These are phyloP conservation scores for Eristalinus sepulchralis DNA, from an alignment of 2,888 invertebrate species.

Conservation along the genomic window DNA sequence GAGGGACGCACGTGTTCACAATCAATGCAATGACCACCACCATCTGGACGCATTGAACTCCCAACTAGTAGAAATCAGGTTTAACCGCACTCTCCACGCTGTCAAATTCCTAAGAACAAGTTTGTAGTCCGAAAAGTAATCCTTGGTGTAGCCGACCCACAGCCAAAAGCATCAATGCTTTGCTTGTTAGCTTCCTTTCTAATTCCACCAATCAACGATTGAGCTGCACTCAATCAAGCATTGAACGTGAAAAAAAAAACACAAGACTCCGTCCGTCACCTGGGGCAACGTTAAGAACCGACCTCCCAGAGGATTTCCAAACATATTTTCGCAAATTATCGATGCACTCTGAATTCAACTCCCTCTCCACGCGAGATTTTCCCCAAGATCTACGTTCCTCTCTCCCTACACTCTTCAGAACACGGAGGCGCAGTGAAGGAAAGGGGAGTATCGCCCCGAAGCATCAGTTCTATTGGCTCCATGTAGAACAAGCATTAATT, in stretches of 20 bases:
- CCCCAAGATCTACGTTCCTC: background rate
- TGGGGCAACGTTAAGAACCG: background rate
- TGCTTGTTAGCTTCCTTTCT: background rate
- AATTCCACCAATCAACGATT: background rate
- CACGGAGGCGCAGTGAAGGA: background rate
- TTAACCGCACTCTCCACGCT: too few species aligned
- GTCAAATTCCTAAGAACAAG: background rate
- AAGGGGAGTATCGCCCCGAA: background rate
- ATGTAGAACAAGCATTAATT: conserved; percentile 57
- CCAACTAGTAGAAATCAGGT: too few species aligned
- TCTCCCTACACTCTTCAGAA: background rate
- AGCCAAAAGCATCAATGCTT: background rate
- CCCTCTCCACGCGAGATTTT: background rate
- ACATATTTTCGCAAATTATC: background rate
- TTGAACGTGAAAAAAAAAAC: background rate
- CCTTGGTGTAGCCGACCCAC: background rate
- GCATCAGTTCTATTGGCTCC: conserved; percentile 36
- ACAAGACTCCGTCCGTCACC: background rate
- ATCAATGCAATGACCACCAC: too few species aligned
- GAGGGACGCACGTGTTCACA: too few species aligned
- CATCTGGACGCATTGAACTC: too few species aligned
- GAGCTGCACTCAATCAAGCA: background rate
- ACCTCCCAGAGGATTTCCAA: background rate
- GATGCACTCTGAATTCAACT: background rate
- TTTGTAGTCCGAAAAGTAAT: background rate